Evolutionary conservation across 2,113 vertebrate species (phyloP).

Genomic region (Oxyura jamaicensis): DNA sequence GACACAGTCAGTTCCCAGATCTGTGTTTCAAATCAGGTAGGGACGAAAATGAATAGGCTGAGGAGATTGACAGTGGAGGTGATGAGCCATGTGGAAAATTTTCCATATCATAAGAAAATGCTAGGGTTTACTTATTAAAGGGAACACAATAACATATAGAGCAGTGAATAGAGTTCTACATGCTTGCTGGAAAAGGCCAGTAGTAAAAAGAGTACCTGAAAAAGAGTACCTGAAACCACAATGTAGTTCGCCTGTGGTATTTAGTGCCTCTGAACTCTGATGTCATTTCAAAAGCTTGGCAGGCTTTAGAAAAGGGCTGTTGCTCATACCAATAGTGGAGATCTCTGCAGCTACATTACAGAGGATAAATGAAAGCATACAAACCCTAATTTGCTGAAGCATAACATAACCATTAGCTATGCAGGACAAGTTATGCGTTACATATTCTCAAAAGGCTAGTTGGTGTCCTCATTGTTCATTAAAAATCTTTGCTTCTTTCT

Average conservation of each 20-base stretch:
- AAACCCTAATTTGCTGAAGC: not conserved
- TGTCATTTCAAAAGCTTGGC: not conserved
- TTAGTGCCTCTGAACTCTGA: not conserved
- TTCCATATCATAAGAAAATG: not conserved
- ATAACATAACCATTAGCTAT: not conserved
- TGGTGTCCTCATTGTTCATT: not conserved
- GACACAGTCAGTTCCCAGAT: not conserved
- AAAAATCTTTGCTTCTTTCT: not conserved
- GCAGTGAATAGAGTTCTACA: not conserved
- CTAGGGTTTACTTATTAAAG: not conserved
- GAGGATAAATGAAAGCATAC: not conserved
- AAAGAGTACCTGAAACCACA: not conserved
- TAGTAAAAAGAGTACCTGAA: not conserved
- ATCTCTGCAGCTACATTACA: not conserved
- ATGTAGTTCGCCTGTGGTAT: not conserved
- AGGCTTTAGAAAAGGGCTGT: not conserved
- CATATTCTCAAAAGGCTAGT: not conserved
- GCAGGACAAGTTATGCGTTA: not conserved
- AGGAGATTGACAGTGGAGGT: not conserved
- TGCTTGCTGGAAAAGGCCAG: not conserved
- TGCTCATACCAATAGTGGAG: not conserved
- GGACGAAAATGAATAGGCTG: not conserved
- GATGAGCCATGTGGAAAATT: not conserved
- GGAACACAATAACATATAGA: not conserved
- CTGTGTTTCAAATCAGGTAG: not conserved